Percentiles rank a stretch among this genome's conserved stretches.
phyloP scores from a whole-genome alignment of 64 coral and sea anemone species.

The Montipora sp. region DNA sequence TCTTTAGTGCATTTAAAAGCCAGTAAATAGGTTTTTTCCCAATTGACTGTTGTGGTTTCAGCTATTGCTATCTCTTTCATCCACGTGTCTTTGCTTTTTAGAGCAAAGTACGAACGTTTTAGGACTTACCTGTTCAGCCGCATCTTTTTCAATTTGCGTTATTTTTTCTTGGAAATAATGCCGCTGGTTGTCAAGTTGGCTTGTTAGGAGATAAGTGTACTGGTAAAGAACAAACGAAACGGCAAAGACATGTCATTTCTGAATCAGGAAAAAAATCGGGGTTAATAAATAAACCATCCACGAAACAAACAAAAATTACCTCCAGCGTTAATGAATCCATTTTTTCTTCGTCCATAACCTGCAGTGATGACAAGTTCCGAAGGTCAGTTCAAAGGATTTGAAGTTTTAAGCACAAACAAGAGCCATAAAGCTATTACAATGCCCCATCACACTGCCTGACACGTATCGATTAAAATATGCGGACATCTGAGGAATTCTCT shows the following conservation, averaged over 20 bases:
- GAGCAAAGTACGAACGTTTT: background rate
- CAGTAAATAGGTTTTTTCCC: too few relatives aligned
- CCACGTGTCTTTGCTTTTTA: too few relatives aligned
- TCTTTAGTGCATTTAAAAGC: too few relatives aligned
- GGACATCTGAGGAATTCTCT: too few relatives aligned
- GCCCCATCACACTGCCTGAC: too few relatives aligned
- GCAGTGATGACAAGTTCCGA: slow-evolving; percentile 9
- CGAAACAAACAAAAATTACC: slow-evolving; percentile 43
- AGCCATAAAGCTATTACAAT: too few relatives aligned
- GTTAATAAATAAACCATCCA: background rate
- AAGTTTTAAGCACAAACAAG: background rate
- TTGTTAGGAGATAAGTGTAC: slow-evolving; percentile 96
- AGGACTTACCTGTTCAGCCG: slow-evolving; percentile 70
- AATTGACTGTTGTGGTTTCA: too few relatives aligned
- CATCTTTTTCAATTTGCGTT: slow-evolving; percentile 88
- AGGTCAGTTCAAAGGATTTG: background rate
- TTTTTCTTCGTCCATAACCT: slow-evolving; percentile 93
- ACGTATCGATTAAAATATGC: too few relatives aligned
- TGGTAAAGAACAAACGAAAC: slow-evolving; percentile 8
- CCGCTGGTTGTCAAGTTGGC: slow-evolving; percentile 89
- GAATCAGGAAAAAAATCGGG: background rate
- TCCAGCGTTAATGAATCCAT: slow-evolving; percentile 94
- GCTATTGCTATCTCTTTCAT: too few relatives aligned
- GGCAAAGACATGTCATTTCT: too few relatives aligned
- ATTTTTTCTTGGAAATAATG: slow-evolving; percentile 97